Evolutionary conservation across 2,113 vertebrate genomes (phyloP), one percentile per base, ranked within the genome.

Genomic region (Dicerorhinus sumatrensis): DNA sequence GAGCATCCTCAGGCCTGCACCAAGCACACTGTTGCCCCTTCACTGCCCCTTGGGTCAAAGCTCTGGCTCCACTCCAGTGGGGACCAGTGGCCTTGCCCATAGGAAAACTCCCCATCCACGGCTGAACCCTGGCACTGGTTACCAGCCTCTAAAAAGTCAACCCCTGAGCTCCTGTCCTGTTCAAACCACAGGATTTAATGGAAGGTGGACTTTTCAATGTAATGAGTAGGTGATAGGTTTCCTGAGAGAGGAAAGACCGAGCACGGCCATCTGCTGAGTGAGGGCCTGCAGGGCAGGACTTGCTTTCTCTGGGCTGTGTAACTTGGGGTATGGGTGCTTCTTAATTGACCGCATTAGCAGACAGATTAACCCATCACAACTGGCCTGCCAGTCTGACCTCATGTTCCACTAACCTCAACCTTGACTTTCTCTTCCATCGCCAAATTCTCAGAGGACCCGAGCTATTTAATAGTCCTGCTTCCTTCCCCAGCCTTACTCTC

Each of bases 231-330:
- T 58, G 6, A 5, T 3, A 13, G 27, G 46, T 23, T 72, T 95
- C 54, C 69, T 6, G 21, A 18, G 27, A 73, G 16, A 13, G 31
- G 46, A 62, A 79, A 51, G 13, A 18, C 0, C 0, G 6, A 79
- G 20, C 21, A 39, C 56, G 0, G 0, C 6, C 1, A 4, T 4
- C 1, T 29, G 39, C 17, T 33, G 18, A 29, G 25, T 1, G 20
- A 8, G 7, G 6, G 6, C 46, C 1, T 0, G 12, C 27, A 10
- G 13, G 6, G 8, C 48, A 6, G 11, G 65, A 1, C 3, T 27
- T 31, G 6, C 33, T 5, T 51, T 3, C 31, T 5, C n/a, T 18
- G 56, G 18, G 42, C 42, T 11, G 14, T 23, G 5, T 25, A 13
- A 36, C 4, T 11, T 33, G 54, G 23, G 9, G 18, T 23, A 8